phyloP scores from a whole-genome alignment of 1,140 invertebrate species.

The Aphelinus certus region DNA sequence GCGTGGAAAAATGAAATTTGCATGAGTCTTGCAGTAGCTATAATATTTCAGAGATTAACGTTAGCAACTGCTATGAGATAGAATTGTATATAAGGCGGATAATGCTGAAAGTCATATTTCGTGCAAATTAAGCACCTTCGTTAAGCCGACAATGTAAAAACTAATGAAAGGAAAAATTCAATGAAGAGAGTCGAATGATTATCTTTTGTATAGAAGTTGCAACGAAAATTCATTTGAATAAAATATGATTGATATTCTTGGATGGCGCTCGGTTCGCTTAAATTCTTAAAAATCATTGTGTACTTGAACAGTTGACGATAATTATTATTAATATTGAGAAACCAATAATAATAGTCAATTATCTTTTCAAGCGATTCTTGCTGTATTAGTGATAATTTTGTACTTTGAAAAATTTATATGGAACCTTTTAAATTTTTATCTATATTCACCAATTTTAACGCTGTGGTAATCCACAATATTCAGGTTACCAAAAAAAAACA shows the following conservation, averaged over 20 bases:
- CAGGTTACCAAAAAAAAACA: background rate
- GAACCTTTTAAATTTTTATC: slow-evolving; percentile 13
- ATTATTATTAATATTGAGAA: slow-evolving; percentile 22
- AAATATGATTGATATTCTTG: background rate
- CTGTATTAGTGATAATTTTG: slow-evolving; percentile 17
- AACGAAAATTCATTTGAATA: slow-evolving; percentile 36
- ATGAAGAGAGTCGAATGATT: background rate
- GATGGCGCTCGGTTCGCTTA: slow-evolving; percentile 8
- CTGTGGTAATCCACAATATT: background rate
- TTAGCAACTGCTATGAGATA: slow-evolving; percentile 41
- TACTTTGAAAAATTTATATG: slow-evolving; percentile 13
- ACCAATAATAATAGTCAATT: slow-evolving; percentile 22
- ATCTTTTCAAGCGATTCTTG: slow-evolving; percentile 12
- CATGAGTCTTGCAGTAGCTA: slow-evolving; percentile 34
- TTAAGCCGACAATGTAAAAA: background rate
- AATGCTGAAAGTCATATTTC: slow-evolving; percentile 37
- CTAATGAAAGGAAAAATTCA: background rate
- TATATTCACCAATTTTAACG: background rate
- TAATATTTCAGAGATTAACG: slow-evolving; percentile 44
- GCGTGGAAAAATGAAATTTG: background rate
- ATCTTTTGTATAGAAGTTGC: slow-evolving; percentile 42
- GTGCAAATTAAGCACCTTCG: slow-evolving; percentile 12
- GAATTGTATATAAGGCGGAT: slow-evolving; percentile 35
- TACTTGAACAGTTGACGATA: slow-evolving; percentile 8
- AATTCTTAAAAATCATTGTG: slow-evolving; percentile 24